Conservation (phyloP, 2,888 invertebrate genomes). For the Pterostichus niger region DNA sequence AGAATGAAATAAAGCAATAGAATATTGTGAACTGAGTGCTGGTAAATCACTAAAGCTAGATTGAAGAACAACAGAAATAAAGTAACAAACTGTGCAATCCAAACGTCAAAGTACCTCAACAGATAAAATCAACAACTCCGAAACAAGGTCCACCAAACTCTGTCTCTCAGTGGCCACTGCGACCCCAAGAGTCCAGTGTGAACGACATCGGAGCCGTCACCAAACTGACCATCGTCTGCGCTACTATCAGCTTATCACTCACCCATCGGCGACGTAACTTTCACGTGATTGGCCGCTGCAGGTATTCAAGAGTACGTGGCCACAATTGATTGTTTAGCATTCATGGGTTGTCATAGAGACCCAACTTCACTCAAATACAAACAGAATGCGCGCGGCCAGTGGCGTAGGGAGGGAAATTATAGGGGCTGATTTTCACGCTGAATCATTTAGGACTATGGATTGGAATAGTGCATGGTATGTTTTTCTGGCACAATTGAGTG, state of each 20-base stretch:
- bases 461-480: neutral
- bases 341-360: slow-evolving; percentile 74
- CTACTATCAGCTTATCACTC: slow-evolving; percentile 75
- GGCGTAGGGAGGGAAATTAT: slow-evolving; percentile 8
- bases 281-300: slow-evolving; percentile 73
- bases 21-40: too few relatives aligned
- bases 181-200: slow-evolving; percentile 28
- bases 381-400: slow-evolving; percentile 70
- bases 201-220: slow-evolving; percentile 70
- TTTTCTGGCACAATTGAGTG: neutral
- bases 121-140: neutral
- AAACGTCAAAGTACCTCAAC: slow-evolving; percentile 9
- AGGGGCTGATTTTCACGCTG: slow-evolving; percentile 14
- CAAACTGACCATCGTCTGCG: slow-evolving; percentile 75
- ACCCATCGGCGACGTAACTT: slow-evolving; percentile 73
- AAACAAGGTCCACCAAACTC: neutral
- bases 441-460: slow-evolving; percentile 13
- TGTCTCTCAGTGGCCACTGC: neutral
- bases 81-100: neutral
- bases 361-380: slow-evolving; percentile 73
- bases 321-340: slow-evolving; percentile 75
- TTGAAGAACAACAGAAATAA: too few relatives aligned
- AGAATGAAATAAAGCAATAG: too few relatives aligned
- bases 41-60: too few relatives aligned
- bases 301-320: slow-evolving; percentile 75